Evolutionary conservation across 2,888 invertebrate species (phyloP).

Genomic region (Catocala fraxini): DNA sequence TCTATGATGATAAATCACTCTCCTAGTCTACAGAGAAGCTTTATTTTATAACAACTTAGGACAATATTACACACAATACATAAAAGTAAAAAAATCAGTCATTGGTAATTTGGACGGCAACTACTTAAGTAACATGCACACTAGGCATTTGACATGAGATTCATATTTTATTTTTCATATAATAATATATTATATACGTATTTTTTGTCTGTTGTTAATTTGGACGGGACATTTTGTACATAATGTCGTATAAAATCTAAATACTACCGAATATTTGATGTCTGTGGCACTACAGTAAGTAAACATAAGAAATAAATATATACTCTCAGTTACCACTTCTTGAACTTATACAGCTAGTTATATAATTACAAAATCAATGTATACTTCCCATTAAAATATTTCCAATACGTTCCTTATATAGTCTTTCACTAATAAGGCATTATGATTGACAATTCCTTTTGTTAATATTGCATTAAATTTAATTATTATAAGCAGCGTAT

Average conservation of each 20-base stretch:
- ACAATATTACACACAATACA: constrained; percentile 65
- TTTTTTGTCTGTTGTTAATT: constrained; percentile 34
- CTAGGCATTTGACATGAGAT: constrained; percentile 60
- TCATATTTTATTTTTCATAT: constrained; percentile 53
- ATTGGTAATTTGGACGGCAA: constrained; percentile 86
- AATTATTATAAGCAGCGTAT: constrained; percentile 38
- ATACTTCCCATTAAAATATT: constrained; percentile 39
- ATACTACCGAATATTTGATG: constrained; percentile 25
- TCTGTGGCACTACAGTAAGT: constrained; percentile 32
- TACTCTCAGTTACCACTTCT: constrained; percentile 33
- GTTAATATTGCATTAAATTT: not conserved
- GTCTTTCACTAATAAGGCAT: constrained; percentile 71
- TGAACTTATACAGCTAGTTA: constrained; percentile 35
- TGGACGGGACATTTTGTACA: constrained; percentile 72
- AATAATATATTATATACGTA: constrained; percentile 33
- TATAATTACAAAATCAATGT: constrained; percentile 41
- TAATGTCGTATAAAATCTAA: constrained; percentile 29
- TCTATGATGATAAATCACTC: constrained; percentile 71
- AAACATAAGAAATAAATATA: constrained; percentile 39
- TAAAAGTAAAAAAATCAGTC: constrained; percentile 78
- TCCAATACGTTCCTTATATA: constrained; percentile 47
- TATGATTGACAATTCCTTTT: constrained; percentile 53
- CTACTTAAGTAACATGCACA: constrained; percentile 82
- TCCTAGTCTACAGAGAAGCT: constrained; percentile 64
- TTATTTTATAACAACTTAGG: constrained; percentile 73